These are phyloP conservation scores for Fulica atra DNA, from an alignment of 2,113 vertebrate genomes.

Conservation along the genomic window DNA sequence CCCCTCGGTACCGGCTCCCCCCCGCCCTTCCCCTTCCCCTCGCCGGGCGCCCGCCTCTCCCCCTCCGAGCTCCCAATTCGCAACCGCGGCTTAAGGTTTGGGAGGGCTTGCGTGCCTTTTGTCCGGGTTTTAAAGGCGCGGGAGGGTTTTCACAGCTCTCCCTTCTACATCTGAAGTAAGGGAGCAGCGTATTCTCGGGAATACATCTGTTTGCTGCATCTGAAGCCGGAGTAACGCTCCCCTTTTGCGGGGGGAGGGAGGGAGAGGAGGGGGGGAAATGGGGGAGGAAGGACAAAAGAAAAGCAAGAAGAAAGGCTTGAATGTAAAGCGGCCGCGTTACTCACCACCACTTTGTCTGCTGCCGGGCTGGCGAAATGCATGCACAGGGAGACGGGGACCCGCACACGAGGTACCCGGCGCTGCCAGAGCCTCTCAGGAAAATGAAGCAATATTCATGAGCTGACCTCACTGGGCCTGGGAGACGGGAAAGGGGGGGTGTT, in stretches of 20 bases:
- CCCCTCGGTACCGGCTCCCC: not conserved
- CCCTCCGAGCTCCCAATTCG: not conserved
- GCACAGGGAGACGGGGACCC: not conserved
- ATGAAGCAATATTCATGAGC: slow-evolving; percentile 69
- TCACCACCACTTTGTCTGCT: slow-evolving; percentile 31
- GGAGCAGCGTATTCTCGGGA: too few species aligned
- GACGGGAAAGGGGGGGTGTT: not conserved
- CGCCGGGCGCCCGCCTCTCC: not conserved
- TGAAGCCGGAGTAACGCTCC: not conserved
- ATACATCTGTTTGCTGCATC: not conserved
- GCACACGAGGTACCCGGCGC: slow-evolving; percentile 47
- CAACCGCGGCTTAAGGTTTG: not conserved
- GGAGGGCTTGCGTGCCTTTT: not conserved
- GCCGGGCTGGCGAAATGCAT: slow-evolving; percentile 6
- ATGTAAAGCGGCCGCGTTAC: not conserved
- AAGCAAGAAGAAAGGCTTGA: not conserved
- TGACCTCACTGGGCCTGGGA: slow-evolving; percentile 70
- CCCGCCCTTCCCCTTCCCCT: not conserved
- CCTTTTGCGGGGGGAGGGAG: not conserved
- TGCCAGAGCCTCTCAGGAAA: slow-evolving; percentile 60
- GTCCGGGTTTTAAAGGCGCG: not conserved
- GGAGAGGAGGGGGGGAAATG: too few species aligned
- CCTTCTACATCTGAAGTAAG: not conserved
- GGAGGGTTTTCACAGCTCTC: not conserved
- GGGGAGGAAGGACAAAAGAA: too few species aligned